Evolutionary conservation across 2,888 invertebrate species (phyloP).

Genomic region (Clistopyga incitator): DNA sequence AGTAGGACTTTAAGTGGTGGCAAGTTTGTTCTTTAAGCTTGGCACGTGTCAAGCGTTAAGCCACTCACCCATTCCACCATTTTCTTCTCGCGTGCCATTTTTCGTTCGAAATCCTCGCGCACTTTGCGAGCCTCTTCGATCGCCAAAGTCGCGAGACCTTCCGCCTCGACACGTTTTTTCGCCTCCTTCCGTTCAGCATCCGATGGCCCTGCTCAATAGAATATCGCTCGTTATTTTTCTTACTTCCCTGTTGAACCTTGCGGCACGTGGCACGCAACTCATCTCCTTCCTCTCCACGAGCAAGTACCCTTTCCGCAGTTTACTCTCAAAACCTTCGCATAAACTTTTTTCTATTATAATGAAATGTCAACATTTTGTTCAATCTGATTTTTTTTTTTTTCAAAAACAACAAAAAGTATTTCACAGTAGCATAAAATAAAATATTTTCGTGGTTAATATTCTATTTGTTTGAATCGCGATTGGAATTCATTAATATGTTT

Average conservation of each 20-base stretch:
- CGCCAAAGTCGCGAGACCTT: conserved; percentile 79
- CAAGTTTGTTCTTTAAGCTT: conserved; percentile 6
- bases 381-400: too few species aligned
- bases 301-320: not conserved
- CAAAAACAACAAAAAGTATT: too few species aligned
- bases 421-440: too few species aligned
- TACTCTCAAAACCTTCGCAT: conserved; percentile 12
- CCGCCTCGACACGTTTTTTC: conserved; percentile 68
- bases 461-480: too few species aligned
- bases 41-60: conserved; percentile 55
- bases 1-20: conserved; percentile 1
- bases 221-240: conserved; percentile 63
- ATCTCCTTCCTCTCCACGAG: not conserved
- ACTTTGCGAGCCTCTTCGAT: conserved; percentile 76
- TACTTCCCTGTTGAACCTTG: conserved; percentile 18
- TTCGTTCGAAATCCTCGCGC: conserved; percentile 74
- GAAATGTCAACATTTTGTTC: conserved; percentile 16
- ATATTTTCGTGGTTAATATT: too few species aligned
- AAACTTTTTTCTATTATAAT: conserved; percentile 14
- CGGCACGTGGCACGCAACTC: conserved; percentile 54
- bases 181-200: conserved; percentile 73
- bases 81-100: conserved; percentile 78
- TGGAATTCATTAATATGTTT: too few species aligned
- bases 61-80: conserved; percentile 73
- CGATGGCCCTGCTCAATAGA: conserved; percentile 72